These are phyloP conservation scores for Eilema caniola DNA, from an alignment of 2,888 invertebrate species.

Conservation along the genomic window DNA sequence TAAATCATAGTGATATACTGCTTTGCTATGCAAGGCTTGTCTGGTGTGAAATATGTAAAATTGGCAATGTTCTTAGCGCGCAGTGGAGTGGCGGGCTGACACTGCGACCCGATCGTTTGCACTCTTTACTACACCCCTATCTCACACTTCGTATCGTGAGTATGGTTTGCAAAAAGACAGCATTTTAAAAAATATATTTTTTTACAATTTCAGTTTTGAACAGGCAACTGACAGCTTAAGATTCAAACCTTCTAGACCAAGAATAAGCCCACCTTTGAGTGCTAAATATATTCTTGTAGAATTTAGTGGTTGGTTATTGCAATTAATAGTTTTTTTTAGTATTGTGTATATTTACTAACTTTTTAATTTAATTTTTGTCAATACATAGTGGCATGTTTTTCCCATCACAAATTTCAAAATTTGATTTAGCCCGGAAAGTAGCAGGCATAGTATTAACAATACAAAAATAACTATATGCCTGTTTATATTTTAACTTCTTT, in stretches of 20 bases:
- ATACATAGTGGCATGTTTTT: too few relatives aligned
- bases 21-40: slow-evolving; percentile 48
- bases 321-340: neutral
- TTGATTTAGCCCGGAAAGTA: neutral
- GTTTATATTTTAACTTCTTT: too few relatives aligned
- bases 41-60: slow-evolving; percentile 69
- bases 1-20: slow-evolving; percentile 58
- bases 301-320: neutral
- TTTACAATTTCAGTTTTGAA: neutral
- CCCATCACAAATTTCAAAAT: too few relatives aligned
- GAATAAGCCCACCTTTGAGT: neutral
- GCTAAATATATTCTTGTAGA: neutral
- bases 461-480: too few relatives aligned
- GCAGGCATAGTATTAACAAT: too few relatives aligned
- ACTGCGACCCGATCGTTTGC: slow-evolving; percentile 82
- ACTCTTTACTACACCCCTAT: slow-evolving; percentile 84
- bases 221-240: neutral
- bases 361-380: too few relatives aligned
- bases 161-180: slow-evolving; percentile 59
- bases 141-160: slow-evolving; percentile 78
- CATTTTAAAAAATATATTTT: neutral
- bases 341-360: too few relatives aligned
- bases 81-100: slow-evolving; percentile 69
- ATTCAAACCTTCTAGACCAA: neutral
- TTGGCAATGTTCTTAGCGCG: slow-evolving; percentile 74